Percentiles rank a stretch among this genome's conserved stretches.
phyloP scores from a whole-genome alignment of 2,888 invertebrate genomes.

The Tenthredo livida region DNA sequence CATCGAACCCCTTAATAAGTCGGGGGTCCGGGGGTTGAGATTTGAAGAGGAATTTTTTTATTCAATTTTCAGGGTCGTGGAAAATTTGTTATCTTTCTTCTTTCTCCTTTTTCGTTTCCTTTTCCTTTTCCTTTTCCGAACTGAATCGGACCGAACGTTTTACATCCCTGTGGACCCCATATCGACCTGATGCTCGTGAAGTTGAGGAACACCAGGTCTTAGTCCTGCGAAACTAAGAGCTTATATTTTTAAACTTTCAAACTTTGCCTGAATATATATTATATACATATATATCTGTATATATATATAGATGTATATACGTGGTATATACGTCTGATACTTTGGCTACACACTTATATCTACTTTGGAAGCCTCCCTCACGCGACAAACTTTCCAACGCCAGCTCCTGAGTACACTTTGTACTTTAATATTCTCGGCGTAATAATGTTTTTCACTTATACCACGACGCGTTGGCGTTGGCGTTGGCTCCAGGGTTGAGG shows the following conservation, averaged over 20 bases:
- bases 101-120: not conserved
- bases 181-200: not conserved
- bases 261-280: constrained; percentile 22
- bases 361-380: constrained; percentile 36
- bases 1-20: constrained; percentile 16
- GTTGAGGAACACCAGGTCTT: not conserved
- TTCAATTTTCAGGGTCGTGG: not conserved
- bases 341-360: constrained; percentile 34
- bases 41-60: not conserved
- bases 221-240: constrained; percentile 10
- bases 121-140: not conserved
- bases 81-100: not conserved
- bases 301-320: not conserved
- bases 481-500: not conserved
- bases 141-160: not conserved
- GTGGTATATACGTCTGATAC: not conserved
- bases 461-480: not conserved
- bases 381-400: constrained; percentile 30
- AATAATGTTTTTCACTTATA: constrained; percentile 51
- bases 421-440: constrained; percentile 43
- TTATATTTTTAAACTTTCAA: constrained; percentile 29
- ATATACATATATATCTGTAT: not conserved
- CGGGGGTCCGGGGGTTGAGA: not conserved
- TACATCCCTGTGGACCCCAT: not conserved
- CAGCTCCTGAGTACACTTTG: constrained; percentile 33